Conservation (phyloP, 2,113 vertebrate genomes). For the Megaceryle torquata region DNA sequence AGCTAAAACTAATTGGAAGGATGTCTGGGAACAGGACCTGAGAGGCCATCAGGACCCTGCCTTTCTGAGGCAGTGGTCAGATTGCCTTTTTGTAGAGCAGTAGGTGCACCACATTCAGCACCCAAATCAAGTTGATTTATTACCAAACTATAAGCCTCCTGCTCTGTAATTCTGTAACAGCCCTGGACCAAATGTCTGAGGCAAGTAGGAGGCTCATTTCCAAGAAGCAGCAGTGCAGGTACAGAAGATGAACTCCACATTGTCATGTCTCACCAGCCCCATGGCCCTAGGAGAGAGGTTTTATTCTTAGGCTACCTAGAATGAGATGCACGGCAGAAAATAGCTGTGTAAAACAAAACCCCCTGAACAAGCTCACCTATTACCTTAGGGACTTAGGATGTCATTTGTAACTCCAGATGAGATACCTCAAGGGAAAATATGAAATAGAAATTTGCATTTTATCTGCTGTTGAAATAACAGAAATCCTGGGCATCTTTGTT, state of each 20-base stretch:
- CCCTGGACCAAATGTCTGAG: neutral
- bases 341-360: neutral
- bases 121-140: neutral
- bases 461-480: neutral
- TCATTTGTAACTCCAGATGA: neutral
- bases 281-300: neutral
- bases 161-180: neutral
- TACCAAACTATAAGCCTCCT: neutral
- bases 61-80: neutral
- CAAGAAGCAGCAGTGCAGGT: rapidly evolving
- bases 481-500: neutral
- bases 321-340: neutral
- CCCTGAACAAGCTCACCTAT: neutral
- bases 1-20: neutral
- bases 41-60: neutral
- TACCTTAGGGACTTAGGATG: neutral
- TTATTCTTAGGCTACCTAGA: neutral
- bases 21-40: neutral
- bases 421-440: neutral
- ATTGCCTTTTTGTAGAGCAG: neutral
- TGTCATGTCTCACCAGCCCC: neutral
- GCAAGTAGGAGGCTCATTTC: neutral
- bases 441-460: neutral
- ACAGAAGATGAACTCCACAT: rapidly evolving
- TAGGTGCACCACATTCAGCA: neutral